Conservation (phyloP, 2,797 vertebrate genomes). For the Halcyon chelicuti region DNA sequence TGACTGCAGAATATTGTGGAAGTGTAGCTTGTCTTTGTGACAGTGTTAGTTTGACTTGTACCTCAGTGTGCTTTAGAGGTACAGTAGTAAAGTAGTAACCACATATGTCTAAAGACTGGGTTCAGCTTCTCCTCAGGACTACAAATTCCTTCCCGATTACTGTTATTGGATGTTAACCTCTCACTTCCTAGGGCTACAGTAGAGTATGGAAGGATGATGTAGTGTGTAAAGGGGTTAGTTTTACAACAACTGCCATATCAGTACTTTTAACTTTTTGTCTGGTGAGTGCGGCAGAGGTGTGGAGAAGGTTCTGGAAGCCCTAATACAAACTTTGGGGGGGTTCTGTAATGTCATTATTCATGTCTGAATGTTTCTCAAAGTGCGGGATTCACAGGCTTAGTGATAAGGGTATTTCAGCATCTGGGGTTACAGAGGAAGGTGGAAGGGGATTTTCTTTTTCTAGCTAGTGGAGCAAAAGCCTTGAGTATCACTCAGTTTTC, state of each 20-base stretch:
- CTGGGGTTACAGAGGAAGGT: not conserved
- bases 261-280: not conserved
- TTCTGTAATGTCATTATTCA: not conserved
- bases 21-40: not conserved
- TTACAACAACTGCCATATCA: accelerated
- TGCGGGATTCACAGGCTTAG: not conserved
- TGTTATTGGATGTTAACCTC: not conserved
- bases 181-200: not conserved
- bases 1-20: not conserved
- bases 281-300: not conserved
- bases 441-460: not conserved
- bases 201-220: not conserved
- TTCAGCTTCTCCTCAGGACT: not conserved
- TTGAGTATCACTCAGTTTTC: not conserved
- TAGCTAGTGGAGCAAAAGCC: not conserved
- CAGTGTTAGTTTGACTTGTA: not conserved
- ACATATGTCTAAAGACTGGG: accelerated
- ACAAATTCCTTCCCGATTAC: not conserved
- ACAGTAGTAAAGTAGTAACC: not conserved
- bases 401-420: not conserved
- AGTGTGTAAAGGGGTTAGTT: not conserved
- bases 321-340: not conserved
- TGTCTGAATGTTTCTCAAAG: not conserved
- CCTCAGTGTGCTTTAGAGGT: not conserved
- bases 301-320: not conserved